Evolutionary conservation across 2,888 invertebrate genomes (phyloP), one percentile per base, ranked within the genome.

Genomic region (Athalia rosae): DNA sequence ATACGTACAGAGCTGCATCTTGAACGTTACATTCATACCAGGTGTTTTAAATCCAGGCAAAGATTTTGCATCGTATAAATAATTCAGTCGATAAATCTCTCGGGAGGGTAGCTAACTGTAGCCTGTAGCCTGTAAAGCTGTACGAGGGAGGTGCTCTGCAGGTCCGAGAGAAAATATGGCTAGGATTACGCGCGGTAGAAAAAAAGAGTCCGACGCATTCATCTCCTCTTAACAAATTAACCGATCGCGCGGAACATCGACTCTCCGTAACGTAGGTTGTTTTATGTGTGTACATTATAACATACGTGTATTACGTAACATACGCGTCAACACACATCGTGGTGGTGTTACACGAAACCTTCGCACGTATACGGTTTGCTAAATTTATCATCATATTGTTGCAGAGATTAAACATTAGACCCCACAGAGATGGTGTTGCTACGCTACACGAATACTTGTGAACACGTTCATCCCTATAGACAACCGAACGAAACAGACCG

Each of bases 41-140:
- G 15, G 7, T 47, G n/a, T 64, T 64, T 64, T 13, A 64, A 64
- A 15, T 15, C 64, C 7, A 28, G 64, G 47, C 47, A 64, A 8
- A 15, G 47, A 64, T 64, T 64, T 64, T 47, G 64, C 64, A 64
- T 64, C 47, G 13, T 13, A 64, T 64, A 64, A 64, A 64, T 64
- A 64, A 64, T 64, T 64, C 64, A 64, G 47, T 8, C 45, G 64
- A 64, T 64, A 64, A 64, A 64, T 64, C 45, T 64, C 8, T 28
- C 28, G 64, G 47, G 64, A 64, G 45, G 47, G 13, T 64, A 13
- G 28, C 28, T 28, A 28, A 28, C 28, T 28, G 28, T 28, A 28
- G 28, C 28, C 28, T 28, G 28, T 28, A 28, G 28, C 28, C 28
- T 28, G 28, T 28, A 53, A 53, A 7, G 53, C 53, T 53, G 53